Evolutionary conservation across 2,888 invertebrate species (phyloP).

Genomic region (Laspeyria flexula): DNA sequence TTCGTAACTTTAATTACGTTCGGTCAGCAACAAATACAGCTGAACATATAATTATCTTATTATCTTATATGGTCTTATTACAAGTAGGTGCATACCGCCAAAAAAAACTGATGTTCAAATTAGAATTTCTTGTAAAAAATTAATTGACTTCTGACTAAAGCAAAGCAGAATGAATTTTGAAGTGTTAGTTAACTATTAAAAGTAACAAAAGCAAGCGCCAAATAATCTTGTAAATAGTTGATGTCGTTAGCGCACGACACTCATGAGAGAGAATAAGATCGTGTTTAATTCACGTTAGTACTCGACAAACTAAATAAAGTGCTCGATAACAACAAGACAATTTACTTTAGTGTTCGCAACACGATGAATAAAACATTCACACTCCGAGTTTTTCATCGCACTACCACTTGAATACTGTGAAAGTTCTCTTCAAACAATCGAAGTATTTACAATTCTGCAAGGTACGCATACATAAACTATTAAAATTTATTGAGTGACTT

Average conservation of each 20-base stretch:
- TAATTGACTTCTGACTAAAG: too few species aligned
- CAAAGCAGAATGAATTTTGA: too few species aligned
- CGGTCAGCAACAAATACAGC: too few species aligned
- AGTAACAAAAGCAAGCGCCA: too few species aligned
- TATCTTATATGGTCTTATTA: too few species aligned
- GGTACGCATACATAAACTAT: not conserved
- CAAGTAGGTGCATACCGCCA: too few species aligned
- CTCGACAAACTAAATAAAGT: constrained; percentile 1
- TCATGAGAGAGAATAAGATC: not conserved
- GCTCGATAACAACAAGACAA: constrained; percentile 1
- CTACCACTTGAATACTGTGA: not conserved
- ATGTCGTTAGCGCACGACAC: not conserved
- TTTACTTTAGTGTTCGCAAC: not conserved
- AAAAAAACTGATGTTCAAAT: too few species aligned
- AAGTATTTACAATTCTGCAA: not conserved
- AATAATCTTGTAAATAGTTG: too few species aligned
- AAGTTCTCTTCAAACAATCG: not conserved
- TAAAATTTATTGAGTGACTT: not conserved
- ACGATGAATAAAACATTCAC: constrained; percentile 1
- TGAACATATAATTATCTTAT: too few species aligned
- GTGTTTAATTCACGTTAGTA: not conserved
- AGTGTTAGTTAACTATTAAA: not conserved
- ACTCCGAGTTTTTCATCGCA: not conserved
- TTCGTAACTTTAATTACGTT: too few species aligned
- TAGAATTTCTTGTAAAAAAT: too few species aligned